Conservation (phyloP, 2,888 invertebrate species). For the Eristalis intricaria region DNA sequence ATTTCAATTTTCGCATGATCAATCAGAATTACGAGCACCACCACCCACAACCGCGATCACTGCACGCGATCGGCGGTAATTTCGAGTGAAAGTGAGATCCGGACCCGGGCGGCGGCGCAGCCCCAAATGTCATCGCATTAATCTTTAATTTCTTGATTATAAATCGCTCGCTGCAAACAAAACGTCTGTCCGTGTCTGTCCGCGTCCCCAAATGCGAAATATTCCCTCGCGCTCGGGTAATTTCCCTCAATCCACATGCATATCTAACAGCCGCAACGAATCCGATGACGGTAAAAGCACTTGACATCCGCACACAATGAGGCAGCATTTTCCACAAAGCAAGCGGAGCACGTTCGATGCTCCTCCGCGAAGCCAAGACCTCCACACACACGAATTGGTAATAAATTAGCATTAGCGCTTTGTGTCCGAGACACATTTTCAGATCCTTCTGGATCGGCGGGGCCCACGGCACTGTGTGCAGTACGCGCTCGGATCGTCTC, state of each 20-base stretch:
- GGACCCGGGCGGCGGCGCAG: background rate
- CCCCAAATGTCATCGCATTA: slow-evolving; percentile 48
- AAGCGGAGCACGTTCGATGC: slow-evolving; percentile 56
- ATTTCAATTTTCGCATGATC: background rate
- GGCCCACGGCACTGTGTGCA: background rate
- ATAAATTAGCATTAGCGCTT: slow-evolving; percentile 75
- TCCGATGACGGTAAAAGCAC: slow-evolving; percentile 65
- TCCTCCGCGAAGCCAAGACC: background rate
- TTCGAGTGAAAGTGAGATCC: slow-evolving; percentile 14
- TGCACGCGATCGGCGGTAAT: background rate
- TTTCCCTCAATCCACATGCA: slow-evolving; percentile 67
- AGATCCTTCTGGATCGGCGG: background rate
- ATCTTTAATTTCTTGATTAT: slow-evolving; percentile 72
- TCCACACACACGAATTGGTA: slow-evolving; percentile 69
- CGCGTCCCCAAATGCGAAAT: slow-evolving; percentile 21
- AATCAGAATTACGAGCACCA: background rate
- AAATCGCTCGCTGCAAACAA: slow-evolving; percentile 58
- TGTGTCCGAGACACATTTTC: slow-evolving; percentile 73
- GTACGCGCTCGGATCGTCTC: slow-evolving; percentile 54
- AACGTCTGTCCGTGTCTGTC: slow-evolving; percentile 4
- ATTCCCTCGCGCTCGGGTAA: slow-evolving; percentile 42
- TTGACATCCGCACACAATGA: slow-evolving; percentile 67
- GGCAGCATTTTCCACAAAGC: slow-evolving; percentile 58
- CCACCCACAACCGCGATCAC: background rate
- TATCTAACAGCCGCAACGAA: slow-evolving; percentile 66